phyloP scores from a whole-genome alignment of 2,888 invertebrate species.

The Apamea monoglypha region DNA sequence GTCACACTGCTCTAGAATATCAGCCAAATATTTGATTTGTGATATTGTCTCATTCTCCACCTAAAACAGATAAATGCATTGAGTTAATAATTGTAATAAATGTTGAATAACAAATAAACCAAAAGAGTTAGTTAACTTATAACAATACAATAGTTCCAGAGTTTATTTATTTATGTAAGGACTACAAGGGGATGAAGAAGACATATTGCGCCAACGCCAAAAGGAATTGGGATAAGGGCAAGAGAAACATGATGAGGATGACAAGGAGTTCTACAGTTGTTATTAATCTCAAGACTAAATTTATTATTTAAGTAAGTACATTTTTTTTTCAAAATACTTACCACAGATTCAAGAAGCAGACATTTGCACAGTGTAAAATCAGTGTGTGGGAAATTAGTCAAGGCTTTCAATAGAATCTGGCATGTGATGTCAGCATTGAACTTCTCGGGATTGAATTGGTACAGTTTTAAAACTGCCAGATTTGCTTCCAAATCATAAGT shows the following conservation, averaged over 20 bases:
- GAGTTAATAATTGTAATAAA: background rate
- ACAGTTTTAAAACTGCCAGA: slow-evolving; percentile 98
- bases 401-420: slow-evolving; percentile 97
- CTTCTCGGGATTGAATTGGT: slow-evolving; percentile 98
- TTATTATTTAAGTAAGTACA: no score
- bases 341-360: slow-evolving; percentile 94
- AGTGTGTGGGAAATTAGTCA: slow-evolving; percentile 99
- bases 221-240: background rate
- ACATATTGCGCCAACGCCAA: background rate
- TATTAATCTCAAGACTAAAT: background rate
- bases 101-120: background rate
- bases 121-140: background rate
- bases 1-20: slow-evolving; percentile 97
- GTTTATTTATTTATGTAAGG: background rate
- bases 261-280: background rate
- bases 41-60: slow-evolving; percentile 96
- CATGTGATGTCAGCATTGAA: slow-evolving; percentile 96
- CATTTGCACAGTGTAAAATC: slow-evolving; percentile 99
- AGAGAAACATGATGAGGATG: background rate
- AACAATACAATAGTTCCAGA: background rate
- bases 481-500: slow-evolving; percentile 99
- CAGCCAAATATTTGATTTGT: slow-evolving; percentile 96
- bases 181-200: background rate
- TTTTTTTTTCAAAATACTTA: slow-evolving; percentile 69
- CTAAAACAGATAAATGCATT: slow-evolving; percentile 79